phyloP scores from a whole-genome alignment of 2,797 vertebrate species.

The Danionella dracula region DNA sequence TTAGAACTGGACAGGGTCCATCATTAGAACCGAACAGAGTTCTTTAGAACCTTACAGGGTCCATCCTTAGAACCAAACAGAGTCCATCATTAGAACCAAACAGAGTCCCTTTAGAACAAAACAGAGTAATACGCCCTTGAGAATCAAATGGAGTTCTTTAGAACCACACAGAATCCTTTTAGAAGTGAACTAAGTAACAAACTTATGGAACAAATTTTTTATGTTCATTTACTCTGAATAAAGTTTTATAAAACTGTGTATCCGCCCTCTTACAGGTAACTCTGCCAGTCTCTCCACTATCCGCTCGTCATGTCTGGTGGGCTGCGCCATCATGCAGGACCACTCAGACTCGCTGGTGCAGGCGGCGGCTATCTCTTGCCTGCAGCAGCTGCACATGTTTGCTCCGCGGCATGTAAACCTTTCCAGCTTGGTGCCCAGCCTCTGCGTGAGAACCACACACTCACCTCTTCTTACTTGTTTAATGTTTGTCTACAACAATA shows the following conservation, averaged over 20 bases:
- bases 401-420: conserved; percentile 96
- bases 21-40: no score
- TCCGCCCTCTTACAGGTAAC: conserved; percentile 84
- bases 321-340: conserved; percentile 97
- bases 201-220: no score
- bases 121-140: no score
- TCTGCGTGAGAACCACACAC: conserved; percentile 80
- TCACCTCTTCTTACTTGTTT: background rate
- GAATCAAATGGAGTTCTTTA: no score
- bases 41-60: no score
- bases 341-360: conserved; percentile 96
- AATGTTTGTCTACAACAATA: background rate
- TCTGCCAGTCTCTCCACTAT: conserved; percentile 93
- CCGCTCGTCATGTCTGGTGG: conserved; percentile 95
- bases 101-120: no score
- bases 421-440: conserved; percentile 93
- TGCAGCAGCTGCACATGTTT: conserved; percentile 99
- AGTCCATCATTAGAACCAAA: no score
- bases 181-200: no score
- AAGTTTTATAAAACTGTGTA: background rate
- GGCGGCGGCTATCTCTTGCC: conserved; percentile 95
- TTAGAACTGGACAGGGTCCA: no score
- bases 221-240: no score
- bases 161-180: no score
- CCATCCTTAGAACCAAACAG: no score